These are phyloP conservation scores for Eupleurogrammus muticus DNA, from an alignment of 2,797 vertebrate species.

Conservation along the genomic window DNA sequence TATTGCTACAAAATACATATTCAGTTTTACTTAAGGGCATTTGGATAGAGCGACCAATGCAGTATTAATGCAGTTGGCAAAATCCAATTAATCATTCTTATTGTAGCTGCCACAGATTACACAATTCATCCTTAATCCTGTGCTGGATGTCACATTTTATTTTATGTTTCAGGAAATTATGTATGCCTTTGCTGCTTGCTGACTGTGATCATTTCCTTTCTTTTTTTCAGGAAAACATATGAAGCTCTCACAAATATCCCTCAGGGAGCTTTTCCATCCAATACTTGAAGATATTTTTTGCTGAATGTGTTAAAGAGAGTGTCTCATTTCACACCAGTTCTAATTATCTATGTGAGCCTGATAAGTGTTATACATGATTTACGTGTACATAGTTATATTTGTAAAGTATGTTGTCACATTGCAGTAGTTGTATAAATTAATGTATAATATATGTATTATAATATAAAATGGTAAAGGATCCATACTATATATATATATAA, in stretches of 20 bases:
- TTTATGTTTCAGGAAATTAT: neutral
- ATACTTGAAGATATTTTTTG: slow-evolving; percentile 72
- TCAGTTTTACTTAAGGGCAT: neutral
- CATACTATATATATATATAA: slow-evolving; percentile 35
- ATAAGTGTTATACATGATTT: slow-evolving; percentile 41
- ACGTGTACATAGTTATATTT: slow-evolving; percentile 53
- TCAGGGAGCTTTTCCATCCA: slow-evolving; percentile 25
- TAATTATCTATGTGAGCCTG: slow-evolving; percentile 32
- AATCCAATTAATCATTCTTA: neutral
- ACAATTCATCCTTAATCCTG: neutral
- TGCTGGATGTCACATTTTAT: neutral
- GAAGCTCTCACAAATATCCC: slow-evolving; percentile 35
- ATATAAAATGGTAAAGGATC: slow-evolving; percentile 51
- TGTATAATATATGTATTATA: too few species aligned
- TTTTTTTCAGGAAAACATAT: slow-evolving; percentile 70
- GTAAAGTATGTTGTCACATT: slow-evolving; percentile 33
- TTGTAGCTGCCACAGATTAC: neutral
- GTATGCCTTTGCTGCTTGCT: neutral
- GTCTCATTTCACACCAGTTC: slow-evolving; percentile 14
- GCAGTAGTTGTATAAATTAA: slow-evolving; percentile 39
- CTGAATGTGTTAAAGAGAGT: slow-evolving; percentile 53
- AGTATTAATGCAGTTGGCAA: neutral
- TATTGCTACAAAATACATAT: slow-evolving; percentile 14
- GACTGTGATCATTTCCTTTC: slow-evolving; percentile 28
- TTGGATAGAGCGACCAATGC: neutral